Conservation (phyloP, 2,113 vertebrate species). For the Neoarius graeffei region DNA sequence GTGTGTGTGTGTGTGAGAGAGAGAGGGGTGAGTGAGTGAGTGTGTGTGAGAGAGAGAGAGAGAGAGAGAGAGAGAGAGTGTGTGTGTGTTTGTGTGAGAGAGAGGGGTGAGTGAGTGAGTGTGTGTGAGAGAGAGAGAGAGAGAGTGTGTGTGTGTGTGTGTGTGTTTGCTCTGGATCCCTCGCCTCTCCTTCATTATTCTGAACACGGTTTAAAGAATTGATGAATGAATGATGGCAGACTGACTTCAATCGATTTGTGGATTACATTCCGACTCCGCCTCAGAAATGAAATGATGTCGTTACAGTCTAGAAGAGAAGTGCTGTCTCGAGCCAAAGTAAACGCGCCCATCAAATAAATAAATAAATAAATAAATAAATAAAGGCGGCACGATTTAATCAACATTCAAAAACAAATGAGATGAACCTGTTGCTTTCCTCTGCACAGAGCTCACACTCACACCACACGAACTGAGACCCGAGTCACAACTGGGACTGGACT, state of each 20-base stretch:
- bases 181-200: not conserved
- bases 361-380: no score
- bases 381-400: not conserved
- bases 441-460: no score
- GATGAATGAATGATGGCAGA: not conserved
- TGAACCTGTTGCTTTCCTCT: not conserved
- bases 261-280: not conserved
- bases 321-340: not conserved
- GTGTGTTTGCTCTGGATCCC: not conserved
- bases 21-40: no score
- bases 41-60: no score
- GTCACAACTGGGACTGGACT: no score
- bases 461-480: no score
- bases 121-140: no score
- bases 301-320: not conserved
- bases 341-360: not conserved
- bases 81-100: no score
- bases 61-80: no score
- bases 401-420: not conserved
- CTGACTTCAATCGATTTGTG: not conserved
- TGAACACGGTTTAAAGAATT: not conserved
- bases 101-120: no score
- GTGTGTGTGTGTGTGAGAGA: not conserved
- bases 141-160: not conserved
- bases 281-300: not conserved